Conservation (phyloP, 2,888 invertebrate genomes). For the Eupeodes luniger region DNA sequence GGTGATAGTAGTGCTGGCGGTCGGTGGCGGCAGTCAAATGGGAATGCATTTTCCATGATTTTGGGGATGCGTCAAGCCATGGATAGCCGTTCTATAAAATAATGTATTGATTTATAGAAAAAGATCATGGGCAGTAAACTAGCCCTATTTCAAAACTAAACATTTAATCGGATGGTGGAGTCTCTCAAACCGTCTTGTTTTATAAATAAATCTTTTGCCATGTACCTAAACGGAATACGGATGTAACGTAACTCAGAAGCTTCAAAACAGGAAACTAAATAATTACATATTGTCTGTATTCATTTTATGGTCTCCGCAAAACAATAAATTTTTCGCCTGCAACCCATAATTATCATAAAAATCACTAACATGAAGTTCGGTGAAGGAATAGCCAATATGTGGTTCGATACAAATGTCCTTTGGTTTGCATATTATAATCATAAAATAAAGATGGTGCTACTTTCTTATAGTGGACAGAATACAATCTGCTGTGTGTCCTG, state of each 20-base stretch:
- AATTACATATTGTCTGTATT: constrained; percentile 9
- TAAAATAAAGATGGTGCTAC: constrained; percentile 83
- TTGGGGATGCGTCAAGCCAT: constrained; percentile 29
- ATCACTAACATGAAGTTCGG: constrained; percentile 56
- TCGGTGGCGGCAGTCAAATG: constrained; percentile 45
- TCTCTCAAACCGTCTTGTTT: not conserved
- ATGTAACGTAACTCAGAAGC: not conserved
- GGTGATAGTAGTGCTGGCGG: not conserved
- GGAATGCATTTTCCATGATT: constrained; percentile 48
- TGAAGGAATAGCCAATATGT: constrained; percentile 56
- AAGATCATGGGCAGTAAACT: constrained; percentile 35
- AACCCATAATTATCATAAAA: constrained; percentile 74
- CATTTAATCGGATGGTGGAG: not conserved
- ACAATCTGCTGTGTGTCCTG: not conserved
- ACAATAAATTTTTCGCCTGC: constrained; percentile 48
- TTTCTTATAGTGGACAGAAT: constrained; percentile 52
- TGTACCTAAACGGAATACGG: not conserved
- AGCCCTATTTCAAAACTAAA: constrained; percentile 20
- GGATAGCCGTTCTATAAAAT: constrained; percentile 23
- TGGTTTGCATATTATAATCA: constrained; percentile 83
- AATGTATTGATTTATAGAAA: constrained; percentile 61
- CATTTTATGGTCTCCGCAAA: constrained; percentile 27
- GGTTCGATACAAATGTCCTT: constrained; percentile 73
- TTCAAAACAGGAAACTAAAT: constrained; percentile 29
- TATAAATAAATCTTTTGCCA: not conserved